These are phyloP conservation scores for Phyllotreta striolata DNA, from an alignment of 2,888 invertebrate species.

Conservation along the genomic window DNA sequence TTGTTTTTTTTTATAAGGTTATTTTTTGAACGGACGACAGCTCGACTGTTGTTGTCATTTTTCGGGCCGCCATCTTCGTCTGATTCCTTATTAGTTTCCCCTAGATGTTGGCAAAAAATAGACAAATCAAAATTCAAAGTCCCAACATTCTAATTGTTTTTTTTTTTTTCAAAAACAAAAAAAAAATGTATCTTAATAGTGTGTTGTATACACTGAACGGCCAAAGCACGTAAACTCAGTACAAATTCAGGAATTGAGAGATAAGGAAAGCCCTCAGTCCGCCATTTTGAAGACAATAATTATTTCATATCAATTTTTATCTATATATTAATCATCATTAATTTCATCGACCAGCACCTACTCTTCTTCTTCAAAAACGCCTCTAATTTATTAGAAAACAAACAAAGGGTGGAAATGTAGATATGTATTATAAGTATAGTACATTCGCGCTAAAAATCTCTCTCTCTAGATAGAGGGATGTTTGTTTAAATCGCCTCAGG, in stretches of 20 bases:
- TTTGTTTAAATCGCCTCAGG: too few relatives aligned
- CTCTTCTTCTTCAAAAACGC: conserved; percentile 12
- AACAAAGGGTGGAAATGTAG: too few relatives aligned
- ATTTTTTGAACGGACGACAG: conserved; percentile 43
- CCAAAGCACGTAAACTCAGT: conserved; percentile 36
- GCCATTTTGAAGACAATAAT: conserved; percentile 40
- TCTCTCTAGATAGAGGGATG: too few relatives aligned
- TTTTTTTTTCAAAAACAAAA: neutral
- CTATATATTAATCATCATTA: neutral
- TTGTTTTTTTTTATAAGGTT: conserved; percentile 3
- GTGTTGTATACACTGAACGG: conserved; percentile 7
- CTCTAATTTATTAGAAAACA: neutral
- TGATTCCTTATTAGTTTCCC: conserved; percentile 55
- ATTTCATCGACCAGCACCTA: conserved; percentile 49
- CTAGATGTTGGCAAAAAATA: conserved; percentile 54
- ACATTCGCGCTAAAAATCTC: too few relatives aligned
- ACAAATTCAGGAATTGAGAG: conserved; percentile 51
- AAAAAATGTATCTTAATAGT: neutral
- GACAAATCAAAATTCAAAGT: conserved; percentile 50
- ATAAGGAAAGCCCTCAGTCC: conserved; percentile 62
- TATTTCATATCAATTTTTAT: too few relatives aligned
- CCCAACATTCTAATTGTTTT: conserved; percentile 32
- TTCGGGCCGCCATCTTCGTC: conserved; percentile 51
- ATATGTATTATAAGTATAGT: too few relatives aligned
- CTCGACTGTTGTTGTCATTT: conserved; percentile 48